Evolutionary conservation across 35 echinoderm and acorn worm genomes (phyloP).

Genomic region (Diadema setosum): DNA sequence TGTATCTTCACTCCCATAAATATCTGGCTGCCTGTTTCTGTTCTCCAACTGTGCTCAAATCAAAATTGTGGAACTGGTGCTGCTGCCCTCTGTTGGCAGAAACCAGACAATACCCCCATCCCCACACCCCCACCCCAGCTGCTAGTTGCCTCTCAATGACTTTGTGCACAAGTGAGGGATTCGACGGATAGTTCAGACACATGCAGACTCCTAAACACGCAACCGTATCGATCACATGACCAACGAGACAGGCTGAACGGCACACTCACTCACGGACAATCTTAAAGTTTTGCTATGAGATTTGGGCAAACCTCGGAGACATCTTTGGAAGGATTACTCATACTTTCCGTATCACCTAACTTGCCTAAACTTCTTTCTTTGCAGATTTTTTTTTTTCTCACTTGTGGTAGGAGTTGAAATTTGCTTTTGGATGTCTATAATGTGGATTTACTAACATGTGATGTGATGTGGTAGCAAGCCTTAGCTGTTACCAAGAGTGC

Average conservation of each 20-base stretch:
- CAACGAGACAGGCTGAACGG: no score
- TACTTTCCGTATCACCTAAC: no score
- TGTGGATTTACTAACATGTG: slow-evolving; percentile 32
- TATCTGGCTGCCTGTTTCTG: no score
- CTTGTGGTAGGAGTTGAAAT: not conserved
- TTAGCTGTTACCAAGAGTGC: not conserved
- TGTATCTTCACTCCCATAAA: no score
- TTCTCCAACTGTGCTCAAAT: no score
- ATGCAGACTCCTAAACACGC: not conserved
- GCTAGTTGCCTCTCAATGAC: not conserved
- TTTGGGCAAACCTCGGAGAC: no score
- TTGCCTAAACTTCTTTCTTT: no score
- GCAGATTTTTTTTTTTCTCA: no score
- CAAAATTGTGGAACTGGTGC: no score
- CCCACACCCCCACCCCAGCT: not conserved
- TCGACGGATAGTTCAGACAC: not conserved
- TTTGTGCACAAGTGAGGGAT: not conserved
- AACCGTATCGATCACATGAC: not conserved
- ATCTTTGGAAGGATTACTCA: no score
- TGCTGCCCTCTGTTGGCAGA: not conserved
- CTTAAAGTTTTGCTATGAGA: no score
- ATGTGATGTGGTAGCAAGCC: slow-evolving; percentile 6
- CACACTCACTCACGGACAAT: no score
- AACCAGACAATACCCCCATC: not conserved
- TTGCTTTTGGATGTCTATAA: slow-evolving; percentile 7